Evolutionary conservation across 2,888 invertebrate genomes (phyloP), one percentile per base, ranked within the genome.

Genomic region (Nezara viridula): DNA sequence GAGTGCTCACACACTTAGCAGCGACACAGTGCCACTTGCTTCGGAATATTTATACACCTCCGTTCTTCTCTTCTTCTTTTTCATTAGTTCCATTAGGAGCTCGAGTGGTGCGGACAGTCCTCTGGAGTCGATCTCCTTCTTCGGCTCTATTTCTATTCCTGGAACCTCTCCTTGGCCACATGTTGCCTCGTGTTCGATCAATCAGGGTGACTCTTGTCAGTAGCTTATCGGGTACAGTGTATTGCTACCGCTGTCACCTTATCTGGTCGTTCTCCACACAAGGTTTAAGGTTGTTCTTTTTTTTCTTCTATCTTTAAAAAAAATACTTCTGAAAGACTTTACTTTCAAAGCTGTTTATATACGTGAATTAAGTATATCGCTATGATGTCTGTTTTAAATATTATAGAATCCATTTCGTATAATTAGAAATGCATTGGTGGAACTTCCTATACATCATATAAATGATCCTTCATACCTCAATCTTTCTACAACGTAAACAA

Each of bases 41-140:
- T n/a, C 81, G 81, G 81, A 81, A 81, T 81, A 81, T 81, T 81
- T 81, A 81, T 81, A 81, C 44, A 81, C 81, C 81, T 81, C 81
- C 12, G 44, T 40, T 32, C 77, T 37, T 21, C 24, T 77, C 77
- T 40, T 47, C 44, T 81, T 81, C 81, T 81, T 81, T 81, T 81
- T 81, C 81, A 81, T 81, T 81, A 81, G 81, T 81, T 81, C 81
- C 81, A 81, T 81, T 81, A 81, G 81, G 81, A 47, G 44, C 81
- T 81, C 44, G 81, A 81, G 81, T 81, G 81, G 81, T n/a, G 81
- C 16, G 81, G 81, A 81, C 81, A 81, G 81, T 81, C 81, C 44
- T 81, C 81, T 81, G 44, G 81, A 44, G 44, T 81, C 24, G 44
- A 81, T 81, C 81, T 81, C 44, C 40, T 47, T 47, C 44, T 81